These are phyloP conservation scores for Melanocharis versteri DNA, from an alignment of 2,113 vertebrate genomes.

Conservation along the genomic window DNA sequence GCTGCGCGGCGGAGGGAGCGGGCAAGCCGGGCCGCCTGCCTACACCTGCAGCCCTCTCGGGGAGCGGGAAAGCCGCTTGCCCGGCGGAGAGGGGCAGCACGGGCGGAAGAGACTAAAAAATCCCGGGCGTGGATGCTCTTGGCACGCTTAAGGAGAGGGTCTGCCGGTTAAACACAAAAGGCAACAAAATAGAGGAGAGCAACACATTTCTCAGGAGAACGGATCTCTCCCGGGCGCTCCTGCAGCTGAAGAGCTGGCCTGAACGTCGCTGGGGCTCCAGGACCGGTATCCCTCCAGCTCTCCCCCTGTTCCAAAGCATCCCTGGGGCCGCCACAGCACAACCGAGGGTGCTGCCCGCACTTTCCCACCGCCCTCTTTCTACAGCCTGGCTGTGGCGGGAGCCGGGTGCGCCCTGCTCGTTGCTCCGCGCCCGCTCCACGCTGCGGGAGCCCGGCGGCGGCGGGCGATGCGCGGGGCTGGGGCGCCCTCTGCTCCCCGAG, in stretches of 20 bases:
- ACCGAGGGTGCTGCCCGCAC: neutral
- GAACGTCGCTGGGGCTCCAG: neutral
- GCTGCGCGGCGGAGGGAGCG: neutral
- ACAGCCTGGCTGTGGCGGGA: neutral
- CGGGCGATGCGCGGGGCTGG: neutral
- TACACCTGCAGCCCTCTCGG: neutral
- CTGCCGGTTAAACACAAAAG: neutral
- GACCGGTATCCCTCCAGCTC: neutral
- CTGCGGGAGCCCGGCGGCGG: neutral
- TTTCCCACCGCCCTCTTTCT: neutral
- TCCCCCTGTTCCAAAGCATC: neutral
- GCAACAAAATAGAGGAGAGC: neutral
- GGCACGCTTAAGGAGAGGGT: neutral
- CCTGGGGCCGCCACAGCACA: neutral
- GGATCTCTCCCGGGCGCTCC: neutral
- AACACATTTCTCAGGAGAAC: neutral
- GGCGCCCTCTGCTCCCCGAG: conserved; percentile 63
- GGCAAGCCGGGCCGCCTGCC: neutral
- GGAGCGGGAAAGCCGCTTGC: neutral
- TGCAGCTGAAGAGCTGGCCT: neutral
- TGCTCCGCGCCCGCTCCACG: neutral
- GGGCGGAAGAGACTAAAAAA: neutral
- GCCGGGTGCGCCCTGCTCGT: neutral
- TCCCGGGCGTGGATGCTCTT: neutral
- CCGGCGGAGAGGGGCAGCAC: neutral